Evolutionary conservation across 2,797 vertebrate genomes (phyloP), one percentile per base, ranked within the genome.

Genomic region (Micropoecilia bifurca): DNA sequence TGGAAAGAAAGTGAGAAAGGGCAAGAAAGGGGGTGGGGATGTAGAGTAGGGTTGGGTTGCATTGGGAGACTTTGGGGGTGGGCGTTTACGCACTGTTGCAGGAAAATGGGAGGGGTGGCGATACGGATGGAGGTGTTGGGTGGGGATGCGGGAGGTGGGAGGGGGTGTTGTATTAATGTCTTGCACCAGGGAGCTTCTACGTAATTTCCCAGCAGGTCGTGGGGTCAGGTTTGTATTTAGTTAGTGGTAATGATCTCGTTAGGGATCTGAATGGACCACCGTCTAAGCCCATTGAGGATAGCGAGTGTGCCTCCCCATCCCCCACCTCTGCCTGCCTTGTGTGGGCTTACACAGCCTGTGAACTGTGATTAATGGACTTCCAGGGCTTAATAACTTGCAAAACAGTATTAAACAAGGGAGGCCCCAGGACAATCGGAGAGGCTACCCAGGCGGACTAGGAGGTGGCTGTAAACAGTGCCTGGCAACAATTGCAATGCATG

Each of bases 321-420:
- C 94, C 95, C 94, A 91, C 91, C 94, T 89, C 92, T 94, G 93
- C 89, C 93, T 96, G 94, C 96, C 93, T 95, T 97, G 97, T 97
- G 97, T 97, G 96, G 97, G 96, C 96, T 97, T 96, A 96, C 96
- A 95, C 86, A 90, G 96, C 95, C 96, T 87, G 82, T 97, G 96
- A 97, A 97, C 97, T 97, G 97, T 97, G 96, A 97, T 97, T 97
- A 97, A 97, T 96, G 96, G 96, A 97, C 96, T 96, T 97, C 96
- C 97, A 96, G 96, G 94, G 96, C 96, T 97, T 97, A 96, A 96
- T 97, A 97, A 97, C 97, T 96, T 96, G 96, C 96, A 97, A 97
- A 97, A 97, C 96, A 97, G 97, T 94, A 96, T 96, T 97, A 96
- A 97, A 97, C 96, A 97, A 96, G 96, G 96, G 95, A 96, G 94